phyloP scores from a whole-genome alignment of 2,797 vertebrate genomes.

The Scomberomorus guttatus region DNA sequence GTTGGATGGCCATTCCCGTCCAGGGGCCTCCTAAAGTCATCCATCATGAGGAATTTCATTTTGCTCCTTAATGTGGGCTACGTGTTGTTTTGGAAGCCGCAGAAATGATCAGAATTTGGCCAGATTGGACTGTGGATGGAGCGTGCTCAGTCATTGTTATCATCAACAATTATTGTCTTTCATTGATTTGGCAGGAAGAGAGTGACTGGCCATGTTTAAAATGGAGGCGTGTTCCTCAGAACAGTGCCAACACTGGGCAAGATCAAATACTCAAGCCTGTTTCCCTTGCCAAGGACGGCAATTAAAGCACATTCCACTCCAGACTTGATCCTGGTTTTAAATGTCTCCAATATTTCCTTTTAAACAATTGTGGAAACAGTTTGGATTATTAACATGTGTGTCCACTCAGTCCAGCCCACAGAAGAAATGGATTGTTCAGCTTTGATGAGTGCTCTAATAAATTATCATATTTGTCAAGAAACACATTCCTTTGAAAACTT shows the following conservation, averaged over 20 bases:
- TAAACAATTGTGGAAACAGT: conserved; percentile 85
- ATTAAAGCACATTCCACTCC: conserved; percentile 84
- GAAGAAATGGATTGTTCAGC: conserved; percentile 77
- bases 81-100: conserved; percentile 76
- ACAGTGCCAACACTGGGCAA: conserved; percentile 76
- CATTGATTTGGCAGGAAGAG: conserved; percentile 77
- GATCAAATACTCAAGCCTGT: conserved; percentile 79
- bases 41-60: conserved; percentile 83
- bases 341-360: conserved; percentile 86
- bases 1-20: conserved; percentile 64
- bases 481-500: conserved; percentile 71
- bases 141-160: conserved; percentile 77
- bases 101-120: conserved; percentile 79
- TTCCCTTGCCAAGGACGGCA: conserved; percentile 80
- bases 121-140: conserved; percentile 50
- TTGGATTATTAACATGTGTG: conserved; percentile 88
- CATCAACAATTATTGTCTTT: conserved; percentile 80
- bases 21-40: conserved; percentile 79
- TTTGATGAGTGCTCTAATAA: conserved; percentile 83
- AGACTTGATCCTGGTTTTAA: conserved; percentile 80
- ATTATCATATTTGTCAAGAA: conserved; percentile 81
- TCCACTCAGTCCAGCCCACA: conserved; percentile 70
- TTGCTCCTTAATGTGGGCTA: conserved; percentile 76
- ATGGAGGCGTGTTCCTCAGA: conserved; percentile 65
- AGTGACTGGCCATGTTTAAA: conserved; percentile 70